Base-by-base conservation (phyloP, 2,113 vertebrate species). In the Thamnaconus septentrionalis region DNA sequence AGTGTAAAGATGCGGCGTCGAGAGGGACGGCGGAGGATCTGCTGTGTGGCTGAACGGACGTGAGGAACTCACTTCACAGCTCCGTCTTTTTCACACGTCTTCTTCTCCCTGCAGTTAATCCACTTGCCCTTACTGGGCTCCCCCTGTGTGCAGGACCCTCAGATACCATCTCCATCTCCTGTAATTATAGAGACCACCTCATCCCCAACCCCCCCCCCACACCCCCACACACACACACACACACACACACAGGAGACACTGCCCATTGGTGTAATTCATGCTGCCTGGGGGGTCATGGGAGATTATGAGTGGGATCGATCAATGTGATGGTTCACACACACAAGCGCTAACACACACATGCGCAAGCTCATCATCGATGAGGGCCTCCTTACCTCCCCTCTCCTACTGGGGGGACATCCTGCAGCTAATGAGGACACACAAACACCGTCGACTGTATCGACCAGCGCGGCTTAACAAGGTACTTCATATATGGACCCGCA, bases 241-340 rank as follows among this genome's bases (percentile, higher is more conserved):
- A 79, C 49, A 71, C 75, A 71, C 78, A 69, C 69, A 62, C 51
- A 42, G 31, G 85, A 76, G 51, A 69, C 71, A 76, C 85, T 85
- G 84, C 72, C 80, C 83, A 87, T 80, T 69, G 76, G 78, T 85
- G 87, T 88, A 90, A 90, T 88, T 88, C 85, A 85, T 87, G 85
- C 85, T 81, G 75, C 81, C 85, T 88, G 64, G 83, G 85, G 87
- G 87, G 88, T 87, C 84, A 87, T 85, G 87, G 82, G 87, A 90
- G 88, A 89, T 90, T 89, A 90, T 89, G 87, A 89, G 84, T 79
- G 58, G 76, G 79, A 88, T 91, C 86, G 90, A 91, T 93, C 90
- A 90, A 86, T 79, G 80, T 82, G 89, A 91, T 89, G 88, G 85
- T 84, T 88, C 83, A 81, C 85, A 88, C 82, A 76, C 75, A 87